Evolutionary conservation across 2,797 vertebrate genomes (phyloP).

Genomic region (Semotilus atromaculatus): DNA sequence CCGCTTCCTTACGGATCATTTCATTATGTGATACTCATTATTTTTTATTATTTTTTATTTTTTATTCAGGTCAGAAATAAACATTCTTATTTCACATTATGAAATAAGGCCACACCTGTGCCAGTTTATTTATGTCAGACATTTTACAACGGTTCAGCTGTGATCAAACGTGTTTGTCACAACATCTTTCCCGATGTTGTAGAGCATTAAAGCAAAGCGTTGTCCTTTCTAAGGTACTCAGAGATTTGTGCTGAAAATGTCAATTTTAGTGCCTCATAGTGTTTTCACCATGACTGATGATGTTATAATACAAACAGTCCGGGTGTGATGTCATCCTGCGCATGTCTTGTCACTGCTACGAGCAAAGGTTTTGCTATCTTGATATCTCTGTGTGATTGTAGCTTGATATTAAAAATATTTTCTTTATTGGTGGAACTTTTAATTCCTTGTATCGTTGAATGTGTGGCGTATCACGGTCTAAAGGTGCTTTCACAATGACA

Average conservation of each 20-base stretch:
- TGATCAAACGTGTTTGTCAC: conserved; percentile 52
- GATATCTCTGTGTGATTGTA: conserved; percentile 62
- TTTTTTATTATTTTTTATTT: conserved; percentile 55
- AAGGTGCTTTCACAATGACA: background rate
- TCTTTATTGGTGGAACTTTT: conserved; percentile 72
- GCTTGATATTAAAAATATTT: conserved; percentile 76
- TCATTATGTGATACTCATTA: conserved; percentile 49
- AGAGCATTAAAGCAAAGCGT: conserved; percentile 64
- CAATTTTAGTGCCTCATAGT: conserved; percentile 69
- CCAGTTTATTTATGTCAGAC: conserved; percentile 55
- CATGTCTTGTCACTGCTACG: conserved; percentile 52
- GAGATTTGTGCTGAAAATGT: conserved; percentile 69
- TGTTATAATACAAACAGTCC: conserved; percentile 34
- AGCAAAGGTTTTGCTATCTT: conserved; percentile 49
- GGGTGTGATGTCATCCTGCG: conserved; percentile 54
- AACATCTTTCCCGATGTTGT: conserved; percentile 58
- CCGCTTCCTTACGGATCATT: conserved; percentile 41
- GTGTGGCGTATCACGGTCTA: background rate
- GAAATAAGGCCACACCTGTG: conserved; percentile 69
- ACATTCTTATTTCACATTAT: conserved; percentile 67
- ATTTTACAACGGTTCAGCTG: conserved; percentile 10
- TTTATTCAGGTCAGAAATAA: conserved; percentile 61
- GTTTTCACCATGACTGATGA: conserved; percentile 56
- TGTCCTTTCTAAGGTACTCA: conserved; percentile 51
- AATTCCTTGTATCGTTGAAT: conserved; percentile 47